These are phyloP conservation scores for Xiphias gladius DNA, from an alignment of 2,113 vertebrate genomes.

Conservation along the genomic window DNA sequence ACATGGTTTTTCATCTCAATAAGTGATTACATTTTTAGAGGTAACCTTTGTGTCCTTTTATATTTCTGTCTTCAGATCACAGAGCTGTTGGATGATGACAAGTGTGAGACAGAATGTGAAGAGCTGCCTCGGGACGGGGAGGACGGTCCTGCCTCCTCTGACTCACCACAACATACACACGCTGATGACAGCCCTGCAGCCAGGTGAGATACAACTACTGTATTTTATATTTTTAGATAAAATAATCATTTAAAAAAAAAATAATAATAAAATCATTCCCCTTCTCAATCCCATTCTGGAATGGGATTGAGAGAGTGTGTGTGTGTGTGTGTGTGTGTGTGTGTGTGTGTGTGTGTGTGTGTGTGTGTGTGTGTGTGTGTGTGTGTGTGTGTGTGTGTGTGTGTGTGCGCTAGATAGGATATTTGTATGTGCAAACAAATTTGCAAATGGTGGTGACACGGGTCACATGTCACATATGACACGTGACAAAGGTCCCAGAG, in stretches of 20 bases:
- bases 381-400: no score
- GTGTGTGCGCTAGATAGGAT: no score
- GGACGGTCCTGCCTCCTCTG: constrained; percentile 82
- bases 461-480: no score
- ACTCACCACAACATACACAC: constrained; percentile 65
- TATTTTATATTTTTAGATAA: neutral
- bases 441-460: no score
- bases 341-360: no score
- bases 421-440: no score
- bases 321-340: no score
- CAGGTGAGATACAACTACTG: constrained; percentile 60
- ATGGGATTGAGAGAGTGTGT: neutral
- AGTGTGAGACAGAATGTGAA: constrained; percentile 92
- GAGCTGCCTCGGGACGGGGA: constrained; percentile 92
- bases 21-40: neutral
- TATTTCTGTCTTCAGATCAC: constrained; percentile 87
- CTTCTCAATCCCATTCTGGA: no score
- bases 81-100: constrained; percentile 94
- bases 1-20: neutral
- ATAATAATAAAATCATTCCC: no score
- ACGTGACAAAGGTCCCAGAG: neutral
- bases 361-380: no score
- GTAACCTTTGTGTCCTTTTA: constrained; percentile 3
- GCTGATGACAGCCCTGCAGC: constrained; percentile 78
- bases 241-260: neutral